Percentiles rank a stretch among this genome's conserved stretches.
Conservation (phyloP, 2,113 vertebrate genomes). For the Probosciger aterrimus region DNA sequence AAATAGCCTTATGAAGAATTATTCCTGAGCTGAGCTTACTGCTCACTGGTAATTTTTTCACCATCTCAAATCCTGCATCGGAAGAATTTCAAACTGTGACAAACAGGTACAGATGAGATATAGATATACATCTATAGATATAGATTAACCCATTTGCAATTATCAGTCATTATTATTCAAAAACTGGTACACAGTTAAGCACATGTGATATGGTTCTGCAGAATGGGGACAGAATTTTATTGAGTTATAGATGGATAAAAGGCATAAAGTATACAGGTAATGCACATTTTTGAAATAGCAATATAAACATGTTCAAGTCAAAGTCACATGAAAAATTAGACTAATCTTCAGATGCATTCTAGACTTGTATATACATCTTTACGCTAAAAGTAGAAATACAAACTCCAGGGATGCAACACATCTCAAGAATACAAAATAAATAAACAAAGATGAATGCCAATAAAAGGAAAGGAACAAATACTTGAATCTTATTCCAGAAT, state of each 20-base stretch:
- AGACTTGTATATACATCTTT: slow-evolving; percentile 26
- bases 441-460: neutral
- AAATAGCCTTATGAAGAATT: neutral
- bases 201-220: neutral
- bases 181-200: neutral
- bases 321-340: slow-evolving; percentile 43
- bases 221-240: slow-evolving; percentile 35
- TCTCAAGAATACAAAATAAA: slow-evolving; percentile 46
- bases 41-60: neutral
- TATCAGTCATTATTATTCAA: neutral
- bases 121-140: neutral
- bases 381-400: neutral
- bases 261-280: slow-evolving; percentile 52
- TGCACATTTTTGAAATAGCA: slow-evolving; percentile 41
- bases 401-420: slow-evolving; percentile 14
- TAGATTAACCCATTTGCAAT: neutral
- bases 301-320: slow-evolving; percentile 44
- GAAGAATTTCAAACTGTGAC: neutral
- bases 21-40: neutral
- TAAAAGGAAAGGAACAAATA: neutral
- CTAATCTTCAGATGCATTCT: slow-evolving; percentile 1
- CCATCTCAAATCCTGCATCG: neutral
- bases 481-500: neutral
- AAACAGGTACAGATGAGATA: neutral
- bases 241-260: slow-evolving; percentile 29